Conservation (phyloP, 2,888 invertebrate species). For the Pterobdella sp. region DNA sequence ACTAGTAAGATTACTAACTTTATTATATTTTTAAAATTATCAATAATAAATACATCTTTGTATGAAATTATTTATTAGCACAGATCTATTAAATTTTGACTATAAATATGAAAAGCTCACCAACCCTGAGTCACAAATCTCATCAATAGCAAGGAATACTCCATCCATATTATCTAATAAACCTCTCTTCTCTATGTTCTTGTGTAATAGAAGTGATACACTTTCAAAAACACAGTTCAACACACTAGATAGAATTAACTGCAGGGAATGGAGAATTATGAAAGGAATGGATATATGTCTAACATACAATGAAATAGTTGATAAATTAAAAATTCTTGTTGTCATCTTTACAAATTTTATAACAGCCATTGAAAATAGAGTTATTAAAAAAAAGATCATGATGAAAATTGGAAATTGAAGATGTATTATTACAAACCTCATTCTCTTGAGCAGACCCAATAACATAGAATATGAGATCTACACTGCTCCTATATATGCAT, state of each 20-base stretch:
- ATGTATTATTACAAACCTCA: constrained; percentile 58
- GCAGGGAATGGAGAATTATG: constrained; percentile 49
- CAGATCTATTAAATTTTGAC: background rate
- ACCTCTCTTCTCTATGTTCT: constrained; percentile 88
- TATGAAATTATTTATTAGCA: too few species aligned
- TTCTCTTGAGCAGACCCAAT: constrained; percentile 96
- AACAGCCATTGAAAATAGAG: too few species aligned
- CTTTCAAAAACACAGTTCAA: constrained; percentile 91
- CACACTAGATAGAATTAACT: constrained; percentile 85
- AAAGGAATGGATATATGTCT: too few species aligned
- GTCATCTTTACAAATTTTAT: too few species aligned
- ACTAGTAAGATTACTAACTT: too few species aligned
- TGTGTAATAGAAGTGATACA: constrained; percentile 80
- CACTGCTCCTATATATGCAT: constrained; percentile 93
- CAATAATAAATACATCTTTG: too few species aligned
- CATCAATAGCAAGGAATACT: constrained; percentile 91
- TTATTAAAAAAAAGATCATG: too few species aligned
- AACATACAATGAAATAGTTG: too few species aligned
- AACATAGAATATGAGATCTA: constrained; percentile 96
- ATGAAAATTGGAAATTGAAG: too few species aligned
- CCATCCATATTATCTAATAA: constrained; percentile 88
- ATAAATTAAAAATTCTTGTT: too few species aligned
- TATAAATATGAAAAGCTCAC: constrained; percentile 42
- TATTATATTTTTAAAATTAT: too few species aligned
- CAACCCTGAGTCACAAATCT: constrained; percentile 97